A percentile compares a stretch with the other conserved stretches of the same genome.
phyloP scores from a whole-genome alignment of 2,888 invertebrate genomes.

The Arrhopalites spinosus region DNA sequence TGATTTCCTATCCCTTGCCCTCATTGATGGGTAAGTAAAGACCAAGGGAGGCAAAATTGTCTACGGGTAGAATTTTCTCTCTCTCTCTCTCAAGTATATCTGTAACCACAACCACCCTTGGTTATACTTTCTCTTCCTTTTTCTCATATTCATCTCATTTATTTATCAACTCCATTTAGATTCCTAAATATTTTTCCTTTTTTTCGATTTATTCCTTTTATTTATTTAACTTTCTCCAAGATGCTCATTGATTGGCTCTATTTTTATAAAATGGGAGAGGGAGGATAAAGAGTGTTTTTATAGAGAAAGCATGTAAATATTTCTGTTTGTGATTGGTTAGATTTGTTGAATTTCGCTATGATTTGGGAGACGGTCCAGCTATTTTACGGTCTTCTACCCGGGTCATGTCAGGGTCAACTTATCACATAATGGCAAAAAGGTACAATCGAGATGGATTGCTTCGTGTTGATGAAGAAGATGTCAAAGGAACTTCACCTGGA shows the following conservation, averaged over 20 bases:
- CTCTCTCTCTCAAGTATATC: too few relatives aligned
- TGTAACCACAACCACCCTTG: too few relatives aligned
- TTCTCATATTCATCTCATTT: too few relatives aligned
- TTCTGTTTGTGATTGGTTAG: slow-evolving; percentile 57
- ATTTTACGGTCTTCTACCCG: slow-evolving; percentile 74
- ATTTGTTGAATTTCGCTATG: slow-evolving; percentile 78
- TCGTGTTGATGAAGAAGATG: slow-evolving; percentile 76
- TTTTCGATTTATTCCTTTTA: too few relatives aligned
- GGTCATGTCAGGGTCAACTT: slow-evolving; percentile 62
- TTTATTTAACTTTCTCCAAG: too few relatives aligned
- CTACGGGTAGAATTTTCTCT: too few relatives aligned
- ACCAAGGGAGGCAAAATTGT: not conserved
- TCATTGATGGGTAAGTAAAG: slow-evolving; percentile 71
- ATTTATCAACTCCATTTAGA: too few relatives aligned
- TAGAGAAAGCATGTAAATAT: not conserved
- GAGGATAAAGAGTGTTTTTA: too few relatives aligned
- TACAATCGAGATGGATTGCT: slow-evolving; percentile 83
- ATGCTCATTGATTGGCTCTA: too few relatives aligned
- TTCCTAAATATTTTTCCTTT: too few relatives aligned
- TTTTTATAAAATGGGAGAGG: too few relatives aligned
- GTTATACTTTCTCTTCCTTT: too few relatives aligned
- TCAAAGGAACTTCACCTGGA: slow-evolving; percentile 81
- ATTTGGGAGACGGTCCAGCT: slow-evolving; percentile 82
- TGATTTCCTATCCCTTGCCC: slow-evolving; percentile 82
- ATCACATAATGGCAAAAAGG: slow-evolving; percentile 78